Percentiles rank a stretch among this genome's conserved stretches.
phyloP scores from a whole-genome alignment of 2,797 vertebrate genomes.

The Enteromius trimaculatus region DNA sequence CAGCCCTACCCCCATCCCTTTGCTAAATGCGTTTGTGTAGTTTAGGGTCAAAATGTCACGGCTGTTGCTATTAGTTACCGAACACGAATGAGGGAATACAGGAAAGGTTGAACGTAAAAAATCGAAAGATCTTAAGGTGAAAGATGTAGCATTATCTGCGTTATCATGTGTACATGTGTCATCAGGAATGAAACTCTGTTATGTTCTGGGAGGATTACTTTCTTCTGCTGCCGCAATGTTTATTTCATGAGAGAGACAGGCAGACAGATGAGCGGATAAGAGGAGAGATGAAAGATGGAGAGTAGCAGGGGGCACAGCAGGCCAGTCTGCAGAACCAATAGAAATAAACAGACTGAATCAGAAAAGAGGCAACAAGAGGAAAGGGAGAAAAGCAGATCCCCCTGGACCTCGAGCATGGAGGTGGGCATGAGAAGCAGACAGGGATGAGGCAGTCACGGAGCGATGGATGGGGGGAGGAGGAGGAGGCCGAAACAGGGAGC shows the following conservation, averaged over 20 bases:
- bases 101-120: constrained; percentile 39
- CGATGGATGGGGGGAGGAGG: constrained; percentile 1
- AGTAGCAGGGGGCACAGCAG: neutral
- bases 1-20: constrained; percentile 1
- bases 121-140: constrained; percentile 6
- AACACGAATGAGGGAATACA: constrained; percentile 67
- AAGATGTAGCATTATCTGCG: neutral
- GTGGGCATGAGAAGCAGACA: constrained; percentile 45
- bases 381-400: neutral
- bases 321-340: constrained; percentile 5
- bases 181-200: neutral
- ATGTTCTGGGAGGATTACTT: constrained; percentile 33
- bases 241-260: constrained; percentile 2
- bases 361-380: constrained; percentile 38
- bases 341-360: constrained; percentile 34
- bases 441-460: neutral
- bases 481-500: constrained; percentile 52
- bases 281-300: constrained; percentile 35
- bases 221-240: neutral
- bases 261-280: constrained; percentile 7
- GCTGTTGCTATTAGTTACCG: constrained; percentile 76
- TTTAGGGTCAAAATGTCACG: constrained; percentile 77
- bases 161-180: neutral
- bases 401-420: neutral
- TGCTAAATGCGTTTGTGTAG: constrained; percentile 69